phyloP scores from a whole-genome alignment of 2,888 invertebrate species.

The Amphimallon solstitiale region DNA sequence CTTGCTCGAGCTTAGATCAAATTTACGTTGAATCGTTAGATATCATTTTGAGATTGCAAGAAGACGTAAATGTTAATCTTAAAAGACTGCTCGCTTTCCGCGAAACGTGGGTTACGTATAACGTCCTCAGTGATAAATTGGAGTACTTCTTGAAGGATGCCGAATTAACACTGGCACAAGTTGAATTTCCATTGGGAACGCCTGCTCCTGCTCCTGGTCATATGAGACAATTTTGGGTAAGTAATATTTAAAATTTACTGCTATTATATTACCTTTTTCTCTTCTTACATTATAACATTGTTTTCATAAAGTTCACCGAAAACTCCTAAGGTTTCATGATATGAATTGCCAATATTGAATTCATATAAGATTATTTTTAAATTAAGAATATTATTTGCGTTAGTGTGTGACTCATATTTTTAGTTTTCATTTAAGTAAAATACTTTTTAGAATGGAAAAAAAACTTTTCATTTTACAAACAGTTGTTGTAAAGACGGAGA shows the following conservation, averaged over 20 bases:
- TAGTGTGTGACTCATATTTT: too few relatives aligned
- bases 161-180: conserved; percentile 74
- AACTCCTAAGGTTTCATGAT: too few relatives aligned
- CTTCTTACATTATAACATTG: too few relatives aligned
- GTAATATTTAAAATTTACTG: conserved; percentile 44
- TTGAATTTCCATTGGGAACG: conserved; percentile 72
- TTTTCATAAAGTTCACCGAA: too few relatives aligned
- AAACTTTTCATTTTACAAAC: too few relatives aligned
- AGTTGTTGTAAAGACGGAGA: too few relatives aligned
- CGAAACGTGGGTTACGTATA: conserved; percentile 82
- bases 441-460: too few relatives aligned
- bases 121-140: conserved; percentile 76
- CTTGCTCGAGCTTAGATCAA: conserved; percentile 79
- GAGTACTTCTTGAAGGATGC: conserved; percentile 81
- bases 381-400: too few relatives aligned
- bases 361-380: too few relatives aligned
- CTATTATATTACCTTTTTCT: not conserved
- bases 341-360: too few relatives aligned
- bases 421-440: too few relatives aligned
- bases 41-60: conserved; percentile 77
- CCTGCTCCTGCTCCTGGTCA: conserved; percentile 73
- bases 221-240: conserved; percentile 84
- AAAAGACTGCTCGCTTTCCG: conserved; percentile 78
- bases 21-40: conserved; percentile 79
- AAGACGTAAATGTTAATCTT: conserved; percentile 78